Conservation (phyloP, 2,797 vertebrate genomes). For the Melanogrammus aeglefinus region DNA sequence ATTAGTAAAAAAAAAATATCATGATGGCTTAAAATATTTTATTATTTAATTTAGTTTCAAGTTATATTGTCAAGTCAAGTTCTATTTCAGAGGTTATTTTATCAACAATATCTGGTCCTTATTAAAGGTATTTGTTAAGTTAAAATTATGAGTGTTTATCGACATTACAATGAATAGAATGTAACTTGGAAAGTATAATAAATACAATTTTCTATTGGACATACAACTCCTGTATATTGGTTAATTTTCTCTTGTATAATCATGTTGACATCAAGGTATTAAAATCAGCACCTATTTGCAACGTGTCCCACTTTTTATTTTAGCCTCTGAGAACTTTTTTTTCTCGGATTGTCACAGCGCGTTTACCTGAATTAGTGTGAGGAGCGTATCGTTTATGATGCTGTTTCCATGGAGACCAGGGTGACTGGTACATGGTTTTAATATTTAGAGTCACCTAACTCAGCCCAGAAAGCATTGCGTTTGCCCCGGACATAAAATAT, state of each 20-base stretch:
- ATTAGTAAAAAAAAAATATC: constrained; percentile 68
- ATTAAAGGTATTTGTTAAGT: constrained; percentile 76
- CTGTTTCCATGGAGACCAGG: background rate
- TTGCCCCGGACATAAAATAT: background rate
- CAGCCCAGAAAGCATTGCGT: background rate
- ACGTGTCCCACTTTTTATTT: constrained; percentile 59
- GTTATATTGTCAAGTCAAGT: constrained; percentile 67
- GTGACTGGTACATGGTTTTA: background rate
- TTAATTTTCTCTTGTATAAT: constrained; percentile 77
- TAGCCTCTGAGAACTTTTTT: background rate
- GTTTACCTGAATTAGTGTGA: background rate
- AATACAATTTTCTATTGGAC: constrained; percentile 79
- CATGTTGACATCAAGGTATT: constrained; percentile 76
- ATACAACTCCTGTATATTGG: constrained; percentile 77
- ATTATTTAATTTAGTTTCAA: constrained; percentile 67
- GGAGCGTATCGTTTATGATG: background rate
- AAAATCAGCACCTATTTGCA: constrained; percentile 59
- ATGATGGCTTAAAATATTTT: constrained; percentile 69
- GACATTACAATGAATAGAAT: constrained; percentile 78
- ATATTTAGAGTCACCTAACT: background rate
- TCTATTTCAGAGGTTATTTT: constrained; percentile 54
- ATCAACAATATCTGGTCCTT: constrained; percentile 72
- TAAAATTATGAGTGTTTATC: constrained; percentile 77
- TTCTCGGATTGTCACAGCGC: background rate
- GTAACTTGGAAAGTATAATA: constrained; percentile 82